Percentiles rank a stretch among this genome's conserved stretches.
Evolutionary conservation across 30 jellyfish, hydroid and myxozoan genomes (phyloP).

Genomic region (Hydra vulgaris): DNA sequence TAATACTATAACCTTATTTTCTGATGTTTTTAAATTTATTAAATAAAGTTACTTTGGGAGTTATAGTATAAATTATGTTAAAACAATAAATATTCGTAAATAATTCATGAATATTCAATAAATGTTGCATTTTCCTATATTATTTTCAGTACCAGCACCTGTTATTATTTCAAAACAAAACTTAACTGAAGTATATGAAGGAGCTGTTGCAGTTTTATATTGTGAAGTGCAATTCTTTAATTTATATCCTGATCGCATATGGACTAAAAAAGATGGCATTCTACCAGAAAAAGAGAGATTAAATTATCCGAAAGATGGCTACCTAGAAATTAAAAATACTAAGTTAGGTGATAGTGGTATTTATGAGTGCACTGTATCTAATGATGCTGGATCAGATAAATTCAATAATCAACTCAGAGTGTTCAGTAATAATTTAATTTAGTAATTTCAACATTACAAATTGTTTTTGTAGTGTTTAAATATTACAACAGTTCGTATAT

Average conservation of each 20-base stretch:
- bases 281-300: conserved; percentile 17
- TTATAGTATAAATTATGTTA: too few species aligned
- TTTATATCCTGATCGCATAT: conserved; percentile 15
- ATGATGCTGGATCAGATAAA: conserved; percentile 13
- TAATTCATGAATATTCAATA: too few species aligned
- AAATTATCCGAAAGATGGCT: conserved; percentile 2
- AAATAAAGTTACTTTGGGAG: too few species aligned
- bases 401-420: background rate
- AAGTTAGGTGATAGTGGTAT: conserved; percentile 15
- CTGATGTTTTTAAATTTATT: too few species aligned
- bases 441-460: background rate
- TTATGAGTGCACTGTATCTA: conserved; percentile 6
- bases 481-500: too few species aligned
- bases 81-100: too few species aligned
- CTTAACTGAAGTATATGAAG: conserved; percentile 9
- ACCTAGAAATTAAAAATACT: background rate
- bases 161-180: background rate
- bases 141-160: conserved; percentile 1
- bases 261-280: conserved; percentile 19
- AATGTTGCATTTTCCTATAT: too few species aligned
- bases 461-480: too few species aligned
- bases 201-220: background rate
- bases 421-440: background rate
- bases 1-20: too few species aligned
- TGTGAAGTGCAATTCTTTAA: conserved; percentile 4